Evolutionary conservation across 2,888 invertebrate species (phyloP).

Genomic region (Antitype chi): DNA sequence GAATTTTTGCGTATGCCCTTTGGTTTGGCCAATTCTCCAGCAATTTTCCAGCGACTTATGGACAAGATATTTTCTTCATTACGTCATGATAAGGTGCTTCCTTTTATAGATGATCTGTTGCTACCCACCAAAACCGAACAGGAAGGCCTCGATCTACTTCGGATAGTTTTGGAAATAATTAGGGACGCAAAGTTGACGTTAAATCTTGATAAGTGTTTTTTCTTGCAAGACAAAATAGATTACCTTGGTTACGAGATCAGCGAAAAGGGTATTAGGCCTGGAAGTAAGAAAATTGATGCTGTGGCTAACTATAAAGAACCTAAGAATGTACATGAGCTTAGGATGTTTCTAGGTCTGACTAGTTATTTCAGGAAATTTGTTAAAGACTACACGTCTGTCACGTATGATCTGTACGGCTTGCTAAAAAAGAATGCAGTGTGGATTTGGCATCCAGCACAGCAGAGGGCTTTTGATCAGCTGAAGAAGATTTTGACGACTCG

Average conservation of each 20-base stretch:
- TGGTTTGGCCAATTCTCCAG: too few relatives aligned
- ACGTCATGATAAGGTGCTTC: too few relatives aligned
- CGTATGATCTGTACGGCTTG: constrained; percentile 10
- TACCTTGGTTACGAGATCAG: background rate
- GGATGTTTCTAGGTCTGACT: background rate
- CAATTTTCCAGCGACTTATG: too few relatives aligned
- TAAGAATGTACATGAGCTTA: constrained; percentile 4
- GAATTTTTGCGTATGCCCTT: too few relatives aligned
- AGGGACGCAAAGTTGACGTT: too few relatives aligned
- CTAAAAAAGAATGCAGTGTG: constrained; percentile 5
- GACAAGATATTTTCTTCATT: too few relatives aligned
- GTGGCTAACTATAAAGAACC: constrained; percentile 2
- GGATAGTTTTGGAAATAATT: too few relatives aligned
- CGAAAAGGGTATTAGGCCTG: background rate
- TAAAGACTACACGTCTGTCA: constrained; percentile 6
- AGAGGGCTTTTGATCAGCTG: constrained; percentile 7
- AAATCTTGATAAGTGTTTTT: too few relatives aligned
- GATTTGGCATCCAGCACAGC: constrained; percentile 5
- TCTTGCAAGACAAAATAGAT: too few relatives aligned
- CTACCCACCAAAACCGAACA: too few relatives aligned
- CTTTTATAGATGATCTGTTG: too few relatives aligned
- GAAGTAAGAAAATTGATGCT: constrained; percentile 5
- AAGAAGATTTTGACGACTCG: constrained; percentile 1
- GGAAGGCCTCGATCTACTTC: too few relatives aligned
- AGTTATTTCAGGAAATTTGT: constrained; percentile 1